Base-by-base conservation (phyloP, 2,113 vertebrate species). In the Nothobranchius furzeri region DNA sequence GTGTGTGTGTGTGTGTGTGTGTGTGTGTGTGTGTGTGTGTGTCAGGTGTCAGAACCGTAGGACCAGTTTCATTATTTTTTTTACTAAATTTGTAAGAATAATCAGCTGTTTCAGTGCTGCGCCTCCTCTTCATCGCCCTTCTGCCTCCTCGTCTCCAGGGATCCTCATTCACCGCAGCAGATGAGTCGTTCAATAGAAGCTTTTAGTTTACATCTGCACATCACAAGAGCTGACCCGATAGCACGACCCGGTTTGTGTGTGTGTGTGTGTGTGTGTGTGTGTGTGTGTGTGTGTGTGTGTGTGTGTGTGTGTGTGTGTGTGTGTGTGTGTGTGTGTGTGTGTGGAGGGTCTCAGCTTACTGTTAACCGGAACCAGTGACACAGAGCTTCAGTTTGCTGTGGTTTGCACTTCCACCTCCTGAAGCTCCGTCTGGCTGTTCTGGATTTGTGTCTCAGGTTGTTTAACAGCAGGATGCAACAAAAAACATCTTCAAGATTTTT, bases 161-260 rank as follows among this genome's bases (percentile, higher is more conserved):
- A 72, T 43, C 20, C 12, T 57, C 70, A 65, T 77, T 20, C 71
- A 76, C 75, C 81, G 47, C 75, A 85, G 83, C 83, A 80, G 68
- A 84, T 78, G 81, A 85, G 58, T 66, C 83, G 68, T 85, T 93
- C 91, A 75, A 92, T 94, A 90, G 58, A 92, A 93, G 91, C 91
- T 92, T 94, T 93, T 93, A 92, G 90, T 94, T 94, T 93, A 92
- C 90, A 91, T 93, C 88, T 92, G 87, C 91, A 85, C 82, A 81
- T 58, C 74, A 78, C 40, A 45, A 42, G 55, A 86, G 87, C 85
- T 87, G 89, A 92, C 75, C 86, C 51, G 86, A 92, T 84, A 85
- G 75, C 60, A 25, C 68, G 36, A 53, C 72, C 71, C 25, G 0
- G 1, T 36, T 12, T 51, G 14, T 51, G 50, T 62, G 45, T 56